Base-by-base conservation (phyloP, 2,797 vertebrate genomes). In the Sebastes glaucus region DNA sequence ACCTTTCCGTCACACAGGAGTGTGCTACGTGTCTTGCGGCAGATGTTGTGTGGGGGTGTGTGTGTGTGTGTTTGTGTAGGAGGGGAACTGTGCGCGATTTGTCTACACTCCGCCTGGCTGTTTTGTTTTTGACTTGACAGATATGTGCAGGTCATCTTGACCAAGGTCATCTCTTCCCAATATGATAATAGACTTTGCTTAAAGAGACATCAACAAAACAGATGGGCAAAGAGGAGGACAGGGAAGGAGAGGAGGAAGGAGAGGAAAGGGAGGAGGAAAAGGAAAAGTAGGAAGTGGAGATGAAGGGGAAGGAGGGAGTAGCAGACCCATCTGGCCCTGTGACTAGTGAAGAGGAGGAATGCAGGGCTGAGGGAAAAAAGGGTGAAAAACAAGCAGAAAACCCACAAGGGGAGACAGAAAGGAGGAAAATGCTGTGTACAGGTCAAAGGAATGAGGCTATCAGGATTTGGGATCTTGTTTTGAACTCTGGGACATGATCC, bases 131-230 rank as follows among this genome's bases (percentile, higher is more conserved):
- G 74, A 85, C 89, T 87, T 22, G 77, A 85, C 60, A 88, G 86
- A 91, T 90, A 89, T 83, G 83, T 86, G 67, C 42, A 83, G 93
- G 95, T 95, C 94, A 93, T 70, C 84, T 70, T 89, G 94, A 96
- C 96, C 94, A 62, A 83, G 92, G 93, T 88, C 85, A 82, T 77
- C 65, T 77, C 84, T 89, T 90, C 83, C 74, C 46, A 83, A 87
- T 89, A 84, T 85, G 85, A 91, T 84, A 81, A 77, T 83, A 83
- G 38, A 38, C 22, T 3, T 71, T 62, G 80, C 71, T 68, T 27
- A 68, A 64, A 75, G 57, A 88, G 67, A 71, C 72, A 72, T 61
- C 10, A 46, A 70, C 62, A 71, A 87, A 81, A 86, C 83, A 89
- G 91, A 93, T 90, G 82, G 79, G n/a, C 72, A 77, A 65, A 59